These are phyloP conservation scores for Phylloscopus whistleri DNA, from an alignment of 2,113 vertebrate species.

Conservation along the genomic window DNA sequence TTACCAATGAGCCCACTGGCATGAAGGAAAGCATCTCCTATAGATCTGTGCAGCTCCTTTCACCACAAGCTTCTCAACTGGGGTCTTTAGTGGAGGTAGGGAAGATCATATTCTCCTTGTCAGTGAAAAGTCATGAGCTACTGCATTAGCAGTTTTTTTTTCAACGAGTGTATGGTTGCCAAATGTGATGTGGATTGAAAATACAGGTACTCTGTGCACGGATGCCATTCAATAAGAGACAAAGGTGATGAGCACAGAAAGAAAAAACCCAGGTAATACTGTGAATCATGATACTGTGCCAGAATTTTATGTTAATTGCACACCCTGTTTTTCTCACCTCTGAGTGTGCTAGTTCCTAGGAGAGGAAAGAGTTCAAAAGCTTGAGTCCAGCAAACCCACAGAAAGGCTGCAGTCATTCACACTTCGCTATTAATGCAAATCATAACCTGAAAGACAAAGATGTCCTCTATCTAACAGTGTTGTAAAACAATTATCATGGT, in stretches of 20 bases:
- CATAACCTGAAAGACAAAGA: constrained; percentile 7
- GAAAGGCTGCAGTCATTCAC: constrained; percentile 1
- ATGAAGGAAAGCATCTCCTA: neutral
- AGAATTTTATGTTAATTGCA: constrained; percentile 35
- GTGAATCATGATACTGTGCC: neutral
- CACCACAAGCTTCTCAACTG: neutral
- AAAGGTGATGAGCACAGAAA: neutral
- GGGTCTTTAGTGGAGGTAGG: neutral
- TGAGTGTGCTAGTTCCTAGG: neutral
- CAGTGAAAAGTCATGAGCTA: neutral
- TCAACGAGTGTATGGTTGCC: neutral
- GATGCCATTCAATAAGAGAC: neutral
- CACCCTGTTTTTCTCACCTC: neutral
- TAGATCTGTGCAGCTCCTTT: neutral
- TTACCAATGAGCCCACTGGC: neutral
- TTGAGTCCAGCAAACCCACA: neutral
- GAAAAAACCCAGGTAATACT: neutral
- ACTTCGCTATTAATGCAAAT: neutral
- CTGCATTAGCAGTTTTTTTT: neutral
- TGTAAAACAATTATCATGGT: neutral
- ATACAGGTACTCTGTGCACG: neutral
- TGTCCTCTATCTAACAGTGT: neutral
- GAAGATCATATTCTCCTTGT: neutral
- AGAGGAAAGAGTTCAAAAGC: constrained; percentile 25
- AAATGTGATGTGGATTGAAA: neutral